Evolutionary conservation across 2,888 invertebrate genomes (phyloP), one percentile per base, ranked within the genome.

Genomic region (Himalopsyche tibetana): DNA sequence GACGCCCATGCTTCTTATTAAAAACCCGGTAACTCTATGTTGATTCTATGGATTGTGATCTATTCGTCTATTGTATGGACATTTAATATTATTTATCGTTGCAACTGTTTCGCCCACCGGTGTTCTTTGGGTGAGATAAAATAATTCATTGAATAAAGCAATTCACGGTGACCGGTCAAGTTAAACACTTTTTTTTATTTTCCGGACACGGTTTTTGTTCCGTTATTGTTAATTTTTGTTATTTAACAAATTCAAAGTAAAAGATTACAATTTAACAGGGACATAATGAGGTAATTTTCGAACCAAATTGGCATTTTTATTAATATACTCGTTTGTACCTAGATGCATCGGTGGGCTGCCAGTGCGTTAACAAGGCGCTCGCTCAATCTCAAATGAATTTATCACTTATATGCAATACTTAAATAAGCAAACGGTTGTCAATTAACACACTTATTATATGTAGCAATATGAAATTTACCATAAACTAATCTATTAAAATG

Each of bases 181-280:
- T 74, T 74, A 38, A 74, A 74, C 36, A 74, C 38, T 74, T 74
- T 74, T 74, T 74, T 74, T 74, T 74, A 28, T 36, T 74, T 36
- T 74, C 74, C 74, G 74, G 74, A 74, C 38, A 74, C 74, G 74
- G 74, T 74, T 74, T 74, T 74, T 74, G 74, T 74, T 36, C 74
- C 74, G 74, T 74, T 74, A 36, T 36, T 74, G 74, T 74, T 36
- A 38, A 38, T 9, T 74, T 74, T 74, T 74, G 12, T 51, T 51
- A 51, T 51, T 36, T 36, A 36, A 74, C 74, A 74, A 74, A 74
- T 74, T 38, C 36, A 74, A 74, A 74, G 74, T 74, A 74, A 74
- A 74, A 74, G 74, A 74, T 74, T 74, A 74, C 74, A 28, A 69
- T 28, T 74, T 74, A 4, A 12, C 74, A 74, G 74, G 28, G 74